Evolutionary conservation across 64 coral and sea anemone genomes (phyloP).

Genomic region (Montipora foliosa): DNA sequence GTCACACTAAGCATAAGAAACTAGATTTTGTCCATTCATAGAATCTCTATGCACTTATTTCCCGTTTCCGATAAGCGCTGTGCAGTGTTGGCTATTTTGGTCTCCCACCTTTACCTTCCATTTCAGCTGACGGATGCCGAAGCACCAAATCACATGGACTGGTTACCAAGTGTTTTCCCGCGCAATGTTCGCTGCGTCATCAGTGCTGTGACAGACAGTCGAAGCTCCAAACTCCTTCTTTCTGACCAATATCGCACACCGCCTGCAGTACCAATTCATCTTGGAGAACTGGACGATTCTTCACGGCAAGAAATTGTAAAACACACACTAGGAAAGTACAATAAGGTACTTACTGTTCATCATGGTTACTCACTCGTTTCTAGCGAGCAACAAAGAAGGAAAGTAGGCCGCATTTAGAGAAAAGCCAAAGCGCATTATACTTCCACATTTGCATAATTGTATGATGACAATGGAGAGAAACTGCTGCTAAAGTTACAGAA

Average conservation of each 20-base stretch:
- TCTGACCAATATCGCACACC: not conserved
- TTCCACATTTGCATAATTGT: too few species aligned
- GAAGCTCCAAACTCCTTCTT: conserved; percentile 35
- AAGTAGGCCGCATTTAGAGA: too few species aligned
- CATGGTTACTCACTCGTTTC: too few species aligned
- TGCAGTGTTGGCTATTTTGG: too few species aligned
- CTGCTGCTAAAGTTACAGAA: too few species aligned
- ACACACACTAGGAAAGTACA: conserved; percentile 72
- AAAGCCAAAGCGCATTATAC: too few species aligned
- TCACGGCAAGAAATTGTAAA: conserved; percentile 74
- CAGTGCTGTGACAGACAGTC: conserved; percentile 76
- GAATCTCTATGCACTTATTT: too few species aligned
- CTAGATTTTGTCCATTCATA: too few species aligned
- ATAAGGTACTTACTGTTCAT: conserved; percentile 59
- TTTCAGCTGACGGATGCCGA: conserved; percentile 72
- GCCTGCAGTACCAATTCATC: conserved; percentile 28
- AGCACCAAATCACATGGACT: conserved; percentile 46
- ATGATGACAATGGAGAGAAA: too few species aligned
- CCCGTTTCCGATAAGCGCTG: too few species aligned
- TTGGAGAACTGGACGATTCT: conserved; percentile 49
- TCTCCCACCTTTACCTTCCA: not conserved
- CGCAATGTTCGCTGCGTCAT: conserved; percentile 72
- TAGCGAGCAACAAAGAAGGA: too few species aligned
- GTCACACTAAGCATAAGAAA: too few species aligned
- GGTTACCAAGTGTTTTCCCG: conserved; percentile 67